Evolutionary conservation across 1,140 invertebrate genomes (phyloP).

Genomic region (Eumeta japonica): DNA sequence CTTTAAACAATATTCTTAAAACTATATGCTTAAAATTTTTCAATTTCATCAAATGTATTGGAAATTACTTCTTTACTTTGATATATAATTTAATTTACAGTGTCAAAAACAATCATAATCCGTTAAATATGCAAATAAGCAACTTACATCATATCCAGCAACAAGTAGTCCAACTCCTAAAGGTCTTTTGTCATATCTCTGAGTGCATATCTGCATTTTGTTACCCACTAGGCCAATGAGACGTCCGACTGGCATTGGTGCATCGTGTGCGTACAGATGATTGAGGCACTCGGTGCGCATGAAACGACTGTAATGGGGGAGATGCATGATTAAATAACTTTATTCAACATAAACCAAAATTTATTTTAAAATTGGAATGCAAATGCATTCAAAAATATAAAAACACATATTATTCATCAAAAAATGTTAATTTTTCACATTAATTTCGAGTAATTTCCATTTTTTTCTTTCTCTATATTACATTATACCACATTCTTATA

Average conservation of each 20-base stretch:
- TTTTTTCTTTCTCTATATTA: too few species aligned
- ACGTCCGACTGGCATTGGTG: slow-evolving; percentile 77
- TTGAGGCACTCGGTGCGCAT: slow-evolving; percentile 94
- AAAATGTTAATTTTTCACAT: slow-evolving; percentile 4
- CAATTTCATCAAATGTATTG: too few species aligned
- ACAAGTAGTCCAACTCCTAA: slow-evolving; percentile 96
- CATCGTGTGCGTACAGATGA: slow-evolving; percentile 84
- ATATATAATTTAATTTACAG: too few species aligned
- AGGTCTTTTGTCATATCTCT: slow-evolving; percentile 94
- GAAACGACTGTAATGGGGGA: slow-evolving; percentile 75
- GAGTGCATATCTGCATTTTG: slow-evolving; percentile 97
- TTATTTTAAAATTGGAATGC: slow-evolving; percentile 6
- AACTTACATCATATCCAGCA: slow-evolving; percentile 91
- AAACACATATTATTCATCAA: slow-evolving; percentile 2
- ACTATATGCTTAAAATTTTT: too few species aligned
- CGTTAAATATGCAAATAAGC: too few species aligned
- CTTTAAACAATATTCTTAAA: too few species aligned
- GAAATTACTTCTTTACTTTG: too few species aligned
- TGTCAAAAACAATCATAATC: too few species aligned
- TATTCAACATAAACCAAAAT: slow-evolving; percentile 5
- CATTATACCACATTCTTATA: too few species aligned
- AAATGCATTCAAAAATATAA: slow-evolving; percentile 2
- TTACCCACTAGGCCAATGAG: slow-evolving; percentile 85
- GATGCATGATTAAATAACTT: too few species aligned
- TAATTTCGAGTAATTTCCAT: not conserved